A percentile compares a stretch with the other conserved stretches of the same genome.
These are phyloP conservation scores for Trematocara macrostoma DNA, from an alignment of 2,113 vertebrate genomes.

Conservation along the genomic window DNA sequence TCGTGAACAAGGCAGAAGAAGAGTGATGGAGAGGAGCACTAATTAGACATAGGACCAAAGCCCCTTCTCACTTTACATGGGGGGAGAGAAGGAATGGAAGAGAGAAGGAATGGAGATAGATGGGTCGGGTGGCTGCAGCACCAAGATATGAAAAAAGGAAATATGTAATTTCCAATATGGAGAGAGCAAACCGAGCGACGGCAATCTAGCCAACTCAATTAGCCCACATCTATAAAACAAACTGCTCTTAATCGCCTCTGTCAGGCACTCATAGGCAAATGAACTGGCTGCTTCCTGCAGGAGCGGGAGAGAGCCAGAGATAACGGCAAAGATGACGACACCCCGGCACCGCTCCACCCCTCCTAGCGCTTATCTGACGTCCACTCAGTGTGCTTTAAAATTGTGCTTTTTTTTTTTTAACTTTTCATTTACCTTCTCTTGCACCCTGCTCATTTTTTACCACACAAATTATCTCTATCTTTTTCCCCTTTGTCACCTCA, in stretches of 20 bases:
- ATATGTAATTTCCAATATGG: slow-evolving; percentile 61
- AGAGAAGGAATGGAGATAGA: slow-evolving; percentile 50
- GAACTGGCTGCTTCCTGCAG: slow-evolving; percentile 29
- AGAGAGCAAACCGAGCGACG: slow-evolving; percentile 24
- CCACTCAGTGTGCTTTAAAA: slow-evolving; percentile 7
- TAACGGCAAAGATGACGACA: slow-evolving; percentile 12
- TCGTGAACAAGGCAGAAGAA: slow-evolving; percentile 38
- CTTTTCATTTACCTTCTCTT: not conserved
- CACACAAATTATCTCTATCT: not conserved
- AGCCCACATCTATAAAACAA: slow-evolving; percentile 68
- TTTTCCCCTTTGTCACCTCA: not conserved
- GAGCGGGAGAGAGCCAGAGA: not conserved
- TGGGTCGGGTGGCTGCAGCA: slow-evolving; percentile 39
- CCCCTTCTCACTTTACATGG: slow-evolving; percentile 31
- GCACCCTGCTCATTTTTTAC: not conserved
- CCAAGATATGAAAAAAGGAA: slow-evolving; percentile 65
- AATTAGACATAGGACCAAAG: slow-evolving; percentile 62
- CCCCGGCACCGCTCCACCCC: not conserved
- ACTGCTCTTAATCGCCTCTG: slow-evolving; percentile 65
- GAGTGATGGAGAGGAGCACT: slow-evolving; percentile 62
- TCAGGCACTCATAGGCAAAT: slow-evolving; percentile 48
- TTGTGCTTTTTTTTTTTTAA: not conserved
- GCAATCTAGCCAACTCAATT: slow-evolving; percentile 71
- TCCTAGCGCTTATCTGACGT: slow-evolving; percentile 18
- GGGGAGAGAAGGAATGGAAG: slow-evolving; percentile 4